Evolutionary conservation across 2,888 invertebrate genomes (phyloP), one percentile per base, ranked within the genome.

Genomic region (Idaea biselata): DNA sequence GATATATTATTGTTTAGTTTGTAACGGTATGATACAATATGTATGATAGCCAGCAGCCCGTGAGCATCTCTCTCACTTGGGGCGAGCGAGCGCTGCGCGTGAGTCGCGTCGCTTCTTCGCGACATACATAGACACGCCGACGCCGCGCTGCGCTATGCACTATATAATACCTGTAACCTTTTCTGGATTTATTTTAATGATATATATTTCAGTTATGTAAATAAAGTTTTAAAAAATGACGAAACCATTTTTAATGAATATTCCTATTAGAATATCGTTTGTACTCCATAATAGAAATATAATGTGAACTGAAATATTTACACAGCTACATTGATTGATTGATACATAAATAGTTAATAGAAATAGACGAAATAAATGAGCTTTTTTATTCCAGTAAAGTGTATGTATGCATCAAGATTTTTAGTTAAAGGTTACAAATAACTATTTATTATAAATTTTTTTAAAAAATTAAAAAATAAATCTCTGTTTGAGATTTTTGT

Each of bases 131-230:
- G n/a, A n/a, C n/a, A n/a, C n/a, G n/a, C n/a, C n/a, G n/a, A n/a
- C n/a, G n/a, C n/a, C n/a, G n/a, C n/a, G n/a, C n/a, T n/a, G n/a
- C n/a, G n/a, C n/a, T n/a, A n/a, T n/a, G n/a, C n/a, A n/a, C n/a
- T n/a, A n/a, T n/a, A n/a, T n/a, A n/a, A n/a, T 44, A 44, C 6
- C 44, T 14, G 14, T 44, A 14, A 44, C 44, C 44, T 14, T 25
- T 25, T 77, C 84, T 82, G 84, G 82, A 83, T 83, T 84, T 79
- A 79, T 82, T 84, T 82, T 80, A 76, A 75, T 79, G 81, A 77
- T 84, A 80, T 82, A 83, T 80, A 84, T 86, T 82, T 88, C 84
- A 83, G 86, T 87, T 88, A 89, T 89, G 89, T 90, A 90, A 90
- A 90, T 90, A 90, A 88, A 89, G 83, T 87, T 87, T 88, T 83